Conservation (phyloP, 2,888 invertebrate genomes). For the Amitus sp. region DNA sequence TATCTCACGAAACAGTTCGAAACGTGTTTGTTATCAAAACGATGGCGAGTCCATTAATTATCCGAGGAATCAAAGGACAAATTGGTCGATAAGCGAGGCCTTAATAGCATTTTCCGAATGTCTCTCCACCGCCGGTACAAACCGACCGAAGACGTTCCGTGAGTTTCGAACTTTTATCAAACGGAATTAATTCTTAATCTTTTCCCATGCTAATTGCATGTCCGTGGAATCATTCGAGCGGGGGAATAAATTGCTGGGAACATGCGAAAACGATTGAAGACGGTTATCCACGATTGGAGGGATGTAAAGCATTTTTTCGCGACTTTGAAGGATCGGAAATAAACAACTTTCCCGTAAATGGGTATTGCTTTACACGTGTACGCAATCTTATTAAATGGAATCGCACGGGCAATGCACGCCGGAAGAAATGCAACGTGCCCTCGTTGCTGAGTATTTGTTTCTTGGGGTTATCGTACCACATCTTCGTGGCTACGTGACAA, state of each 20-base stretch:
- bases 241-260: conserved; percentile 13
- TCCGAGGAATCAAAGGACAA: conserved; percentile 50
- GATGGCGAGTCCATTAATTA: conserved; percentile 54
- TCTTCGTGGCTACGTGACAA: conserved; percentile 54
- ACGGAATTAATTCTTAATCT: conserved; percentile 16
- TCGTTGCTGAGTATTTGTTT: conserved; percentile 55
- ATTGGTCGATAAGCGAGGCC: conserved; percentile 53
- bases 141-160: conserved; percentile 25
- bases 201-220: conserved; percentile 8
- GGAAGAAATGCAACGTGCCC: conserved; percentile 40
- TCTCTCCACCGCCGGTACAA: conserved; percentile 22
- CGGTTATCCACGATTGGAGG: background rate
- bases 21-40: conserved; percentile 41
- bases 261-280: conserved; percentile 5
- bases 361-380: conserved; percentile 30
- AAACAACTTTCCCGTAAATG: background rate
- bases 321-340: background rate
- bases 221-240: background rate
- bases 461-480: conserved; percentile 55
- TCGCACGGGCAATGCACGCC: conserved; percentile 29
- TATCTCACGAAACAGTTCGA: conserved; percentile 36
- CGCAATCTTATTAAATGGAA: conserved; percentile 35
- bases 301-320: too few species aligned
- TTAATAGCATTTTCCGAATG: conserved; percentile 55
- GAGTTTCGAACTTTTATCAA: conserved; percentile 22